Evolutionary conservation across 2,113 vertebrate genomes (phyloP).

Genomic region (Zosterops lateralis): DNA sequence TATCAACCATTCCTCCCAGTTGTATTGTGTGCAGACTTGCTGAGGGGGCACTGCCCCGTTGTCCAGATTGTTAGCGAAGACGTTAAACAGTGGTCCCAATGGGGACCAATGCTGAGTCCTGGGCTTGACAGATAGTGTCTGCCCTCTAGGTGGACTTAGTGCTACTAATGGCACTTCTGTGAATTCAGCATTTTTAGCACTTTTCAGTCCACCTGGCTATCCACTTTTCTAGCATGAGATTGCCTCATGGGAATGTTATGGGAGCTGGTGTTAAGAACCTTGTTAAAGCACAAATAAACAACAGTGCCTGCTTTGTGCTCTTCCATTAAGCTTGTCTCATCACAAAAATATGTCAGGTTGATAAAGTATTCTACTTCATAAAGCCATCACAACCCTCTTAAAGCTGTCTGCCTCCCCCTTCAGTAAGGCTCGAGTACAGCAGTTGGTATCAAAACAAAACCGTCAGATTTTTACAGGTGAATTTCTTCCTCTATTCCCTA

Average conservation of each 20-base stretch:
- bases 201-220: neutral
- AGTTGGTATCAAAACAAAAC: neutral
- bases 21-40: neutral
- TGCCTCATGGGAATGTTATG: neutral
- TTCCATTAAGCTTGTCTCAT: neutral
- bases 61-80: neutral
- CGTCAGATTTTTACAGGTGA: neutral
- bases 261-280: neutral
- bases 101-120: neutral
- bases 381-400: neutral
- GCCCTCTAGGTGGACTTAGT: neutral
- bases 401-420: neutral
- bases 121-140: rapidly evolving
- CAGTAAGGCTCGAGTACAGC: neutral
- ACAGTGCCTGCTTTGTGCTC: neutral
- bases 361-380: neutral
- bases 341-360: neutral
- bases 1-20: neutral
- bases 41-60: rapidly evolving
- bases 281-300: neutral
- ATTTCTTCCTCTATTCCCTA: neutral
- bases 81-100: neutral
- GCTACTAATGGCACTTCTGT: neutral
- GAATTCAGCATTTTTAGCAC: neutral
- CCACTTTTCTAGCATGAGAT: neutral